These are phyloP conservation scores for Tapera naevia DNA, from an alignment of 2,797 vertebrate species.

Conservation along the genomic window DNA sequence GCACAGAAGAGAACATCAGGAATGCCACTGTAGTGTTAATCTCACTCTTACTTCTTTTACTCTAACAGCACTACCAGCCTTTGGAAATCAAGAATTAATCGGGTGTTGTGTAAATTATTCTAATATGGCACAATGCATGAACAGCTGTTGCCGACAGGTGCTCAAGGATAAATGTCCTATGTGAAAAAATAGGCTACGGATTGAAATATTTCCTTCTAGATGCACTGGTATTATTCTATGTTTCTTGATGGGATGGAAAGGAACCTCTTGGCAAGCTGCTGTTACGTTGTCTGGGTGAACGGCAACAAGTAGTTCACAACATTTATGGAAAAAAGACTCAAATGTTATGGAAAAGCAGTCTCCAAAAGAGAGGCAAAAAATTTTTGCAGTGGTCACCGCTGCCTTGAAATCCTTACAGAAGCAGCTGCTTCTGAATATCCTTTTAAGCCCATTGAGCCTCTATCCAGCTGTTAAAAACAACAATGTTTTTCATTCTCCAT, in stretches of 20 bases:
- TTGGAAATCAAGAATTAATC: neutral
- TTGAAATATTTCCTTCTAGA: neutral
- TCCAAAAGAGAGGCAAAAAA: neutral
- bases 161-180: neutral
- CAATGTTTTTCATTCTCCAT: conserved; percentile 30
- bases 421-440: conserved; percentile 38
- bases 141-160: neutral
- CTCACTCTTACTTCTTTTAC: neutral
- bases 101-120: neutral
- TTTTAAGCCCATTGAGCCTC: conserved; percentile 24
- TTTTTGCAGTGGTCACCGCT: neutral
- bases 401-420: neutral
- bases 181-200: neutral
- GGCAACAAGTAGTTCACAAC: neutral
- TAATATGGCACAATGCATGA: neutral
- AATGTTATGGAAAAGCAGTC: neutral
- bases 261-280: neutral
- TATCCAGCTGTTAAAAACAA: conserved; percentile 66
- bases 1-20: neutral
- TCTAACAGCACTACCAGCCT: neutral
- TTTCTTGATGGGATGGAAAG: neutral
- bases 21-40: neutral
- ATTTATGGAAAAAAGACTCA: neutral
- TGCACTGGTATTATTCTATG: neutral
- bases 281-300: neutral